phyloP scores from a whole-genome alignment of 1,140 invertebrate genomes.

The Spodoptera litura region DNA sequence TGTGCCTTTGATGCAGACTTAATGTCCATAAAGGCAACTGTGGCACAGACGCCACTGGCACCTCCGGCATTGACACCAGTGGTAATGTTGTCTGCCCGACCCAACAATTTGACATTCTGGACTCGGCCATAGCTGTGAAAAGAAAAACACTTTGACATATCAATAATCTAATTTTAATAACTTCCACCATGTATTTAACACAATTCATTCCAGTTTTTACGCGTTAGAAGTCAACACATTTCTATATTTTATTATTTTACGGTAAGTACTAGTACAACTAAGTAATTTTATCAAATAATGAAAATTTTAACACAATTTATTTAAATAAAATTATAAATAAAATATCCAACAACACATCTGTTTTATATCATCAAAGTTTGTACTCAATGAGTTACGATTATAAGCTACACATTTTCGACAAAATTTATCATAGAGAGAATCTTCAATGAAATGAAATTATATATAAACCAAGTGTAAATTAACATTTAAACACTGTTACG shows the following conservation, averaged over 20 bases:
- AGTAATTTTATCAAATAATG: neutral
- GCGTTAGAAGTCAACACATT: neutral
- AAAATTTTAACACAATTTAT: too few species aligned
- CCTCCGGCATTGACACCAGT: constrained; percentile 79
- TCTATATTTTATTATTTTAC: neutral
- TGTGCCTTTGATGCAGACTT: constrained; percentile 97
- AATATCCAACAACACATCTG: too few species aligned
- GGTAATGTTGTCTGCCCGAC: constrained; percentile 87
- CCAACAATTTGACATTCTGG: constrained; percentile 97
- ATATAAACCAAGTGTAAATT: too few species aligned
- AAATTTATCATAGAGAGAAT: too few species aligned
- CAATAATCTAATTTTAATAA: constrained; percentile 36
- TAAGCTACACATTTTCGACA: too few species aligned
- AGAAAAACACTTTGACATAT: constrained; percentile 53
- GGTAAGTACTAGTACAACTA: neutral
- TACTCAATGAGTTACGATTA: too few species aligned
- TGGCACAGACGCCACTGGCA: constrained; percentile 90
- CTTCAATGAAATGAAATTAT: too few species aligned
- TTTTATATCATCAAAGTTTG: too few species aligned
- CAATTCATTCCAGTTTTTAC: neutral
- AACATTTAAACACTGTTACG: too few species aligned
- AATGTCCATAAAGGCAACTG: constrained; percentile 98
- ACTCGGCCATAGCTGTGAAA: constrained; percentile 96
- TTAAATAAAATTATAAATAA: too few species aligned
- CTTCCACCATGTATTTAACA: neutral